Conservation (phyloP, 2,797 vertebrate species). For the Gymnoscopelus microlampas region DNA sequence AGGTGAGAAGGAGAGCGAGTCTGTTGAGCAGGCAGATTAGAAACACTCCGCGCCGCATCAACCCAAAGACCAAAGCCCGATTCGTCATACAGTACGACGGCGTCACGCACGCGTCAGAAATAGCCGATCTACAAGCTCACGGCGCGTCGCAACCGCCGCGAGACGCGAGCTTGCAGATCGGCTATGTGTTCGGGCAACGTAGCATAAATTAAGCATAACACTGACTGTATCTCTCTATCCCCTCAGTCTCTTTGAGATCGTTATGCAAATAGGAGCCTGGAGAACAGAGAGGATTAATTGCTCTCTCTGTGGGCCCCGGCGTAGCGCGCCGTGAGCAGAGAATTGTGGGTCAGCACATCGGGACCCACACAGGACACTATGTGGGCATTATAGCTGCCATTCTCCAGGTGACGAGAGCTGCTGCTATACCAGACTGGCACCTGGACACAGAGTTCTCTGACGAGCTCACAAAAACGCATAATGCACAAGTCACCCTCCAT, state of each 20-base stretch:
- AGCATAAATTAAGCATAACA: not conserved
- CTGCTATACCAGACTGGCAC: constrained; percentile 16
- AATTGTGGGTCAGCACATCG: constrained; percentile 63
- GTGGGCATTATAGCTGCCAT: constrained; percentile 56
- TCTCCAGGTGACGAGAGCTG: constrained; percentile 39
- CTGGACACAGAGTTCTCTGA: constrained; percentile 28
- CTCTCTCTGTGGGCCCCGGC: constrained; percentile 54
- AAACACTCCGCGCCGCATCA: constrained; percentile 34
- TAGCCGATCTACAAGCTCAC: too few species aligned
- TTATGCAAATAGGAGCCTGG: constrained; percentile 70
- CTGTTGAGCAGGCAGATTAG: constrained; percentile 30
- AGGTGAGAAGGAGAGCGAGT: constrained; percentile 55
- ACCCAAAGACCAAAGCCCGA: constrained; percentile 30
- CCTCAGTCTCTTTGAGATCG: constrained; percentile 68
- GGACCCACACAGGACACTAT: constrained; percentile 39
- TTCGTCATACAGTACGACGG: too few species aligned
- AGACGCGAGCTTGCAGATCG: too few species aligned
- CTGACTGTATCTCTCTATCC: constrained; percentile 28
- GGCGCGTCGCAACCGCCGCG: too few species aligned
- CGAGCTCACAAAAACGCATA: not conserved
- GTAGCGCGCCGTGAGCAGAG: constrained; percentile 31
- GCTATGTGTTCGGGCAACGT: too few species aligned
- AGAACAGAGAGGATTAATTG: constrained; percentile 59
- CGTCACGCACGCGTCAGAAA: too few species aligned
- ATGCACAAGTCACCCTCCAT: not conserved